These are phyloP conservation scores for Leptopilina syphax DNA, from an alignment of 2,888 invertebrate species.

Conservation along the genomic window DNA sequence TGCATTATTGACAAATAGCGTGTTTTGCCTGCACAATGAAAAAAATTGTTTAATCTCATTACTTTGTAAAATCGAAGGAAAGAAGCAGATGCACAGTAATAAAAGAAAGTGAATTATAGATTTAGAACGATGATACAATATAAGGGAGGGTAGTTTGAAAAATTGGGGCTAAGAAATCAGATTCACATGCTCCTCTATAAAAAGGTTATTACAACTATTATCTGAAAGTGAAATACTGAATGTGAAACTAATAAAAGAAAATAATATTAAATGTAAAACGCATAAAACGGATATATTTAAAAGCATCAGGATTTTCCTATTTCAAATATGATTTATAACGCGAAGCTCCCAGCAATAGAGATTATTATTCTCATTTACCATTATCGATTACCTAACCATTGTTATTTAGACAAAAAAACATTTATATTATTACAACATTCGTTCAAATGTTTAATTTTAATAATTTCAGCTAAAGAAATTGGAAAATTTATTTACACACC, in stretches of 20 bases:
- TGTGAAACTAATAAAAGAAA: neutral
- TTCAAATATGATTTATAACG: neutral
- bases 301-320: neutral
- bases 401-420: neutral
- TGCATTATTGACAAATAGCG: neutral
- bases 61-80: neutral
- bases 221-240: neutral
- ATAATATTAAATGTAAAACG: neutral
- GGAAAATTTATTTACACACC: neutral
- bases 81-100: conserved; percentile 2
- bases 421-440: neutral
- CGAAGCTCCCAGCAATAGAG: neutral
- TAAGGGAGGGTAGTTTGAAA: neutral
- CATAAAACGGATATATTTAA: neutral
- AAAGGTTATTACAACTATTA: too few species aligned
- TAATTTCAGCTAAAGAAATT: too few species aligned
- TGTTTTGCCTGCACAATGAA: neutral
- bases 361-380: neutral
- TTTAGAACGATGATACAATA: conserved; percentile 15
- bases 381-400: conserved; percentile 1
- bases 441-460: neutral
- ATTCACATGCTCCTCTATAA: too few species aligned
- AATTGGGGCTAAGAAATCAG: neutral
- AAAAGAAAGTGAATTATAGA: conserved; percentile 2
- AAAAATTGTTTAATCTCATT: neutral